Evolutionary conservation across 2,797 vertebrate genomes (phyloP), one percentile per base, ranked within the genome.

Genomic region (Lophura swinhoii): DNA sequence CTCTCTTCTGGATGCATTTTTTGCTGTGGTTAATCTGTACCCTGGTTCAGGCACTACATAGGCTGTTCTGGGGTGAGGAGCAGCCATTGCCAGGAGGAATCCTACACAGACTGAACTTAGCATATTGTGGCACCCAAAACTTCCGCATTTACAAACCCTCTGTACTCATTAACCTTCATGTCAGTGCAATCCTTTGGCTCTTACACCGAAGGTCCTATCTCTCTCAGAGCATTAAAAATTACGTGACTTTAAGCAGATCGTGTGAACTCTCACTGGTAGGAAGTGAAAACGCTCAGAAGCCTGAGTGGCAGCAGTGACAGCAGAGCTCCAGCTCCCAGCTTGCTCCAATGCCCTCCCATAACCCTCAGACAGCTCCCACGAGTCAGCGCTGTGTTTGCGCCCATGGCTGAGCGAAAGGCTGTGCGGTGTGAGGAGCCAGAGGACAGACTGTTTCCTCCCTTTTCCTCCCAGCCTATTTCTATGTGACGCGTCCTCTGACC

Each of bases 381-480:
- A 62, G 58, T 66, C 23, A 3, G 46, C 59, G 35, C 58, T 63
- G n/a, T 89, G 85, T 82, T 86, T 89, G 87, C 63, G 71, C 83
- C 79, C 20, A 18, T 82, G 92, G n/a, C 62, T 66, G 62, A 66
- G 88, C 66, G 76, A 70, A 10, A 29, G 81, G 35, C 43, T 44
- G 76, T 67, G 59, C 17, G 37, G 35, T 53, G 76, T 31, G 29
- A 4, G 6, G 67, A 12, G 56, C 63, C 17, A 71, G 39, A 17
- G 84, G 79, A 58, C 46, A 77, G 77, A 81, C 78, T 29, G 53
- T 80, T 80, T 73, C 51, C 51, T 94, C 93, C 93, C 70, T 70
- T 58, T 83, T 83, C 44, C n/a, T 87, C 82, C 74, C 84, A 76
- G 37, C 62, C 81, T 26, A 23, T 80, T 62, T 66, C 84, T 95